Base-by-base conservation (phyloP, 2,888 invertebrate species). In the Lamellibrachia columna region DNA sequence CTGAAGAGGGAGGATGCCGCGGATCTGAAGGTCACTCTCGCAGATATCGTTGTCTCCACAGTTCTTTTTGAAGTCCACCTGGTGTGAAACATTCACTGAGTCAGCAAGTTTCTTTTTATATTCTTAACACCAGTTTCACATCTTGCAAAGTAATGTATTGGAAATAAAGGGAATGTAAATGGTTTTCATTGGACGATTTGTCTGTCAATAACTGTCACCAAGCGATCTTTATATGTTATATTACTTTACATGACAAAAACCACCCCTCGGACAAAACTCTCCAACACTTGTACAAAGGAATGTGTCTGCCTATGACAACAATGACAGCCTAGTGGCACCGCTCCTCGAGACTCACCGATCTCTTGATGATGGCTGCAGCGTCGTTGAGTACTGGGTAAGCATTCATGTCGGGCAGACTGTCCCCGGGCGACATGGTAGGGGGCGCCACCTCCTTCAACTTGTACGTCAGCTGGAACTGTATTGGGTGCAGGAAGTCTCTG, bases 311-410 rank as follows among this genome's bases (percentile, higher is more conserved):
- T 15, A 60, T 9, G 15, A 60, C 15, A 4, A 1, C 4, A 15
- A 2, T 60, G 60, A 60, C 15, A 60, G 15, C 60, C 11, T 9
- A 0, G 60, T 60, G 11, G 60, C 11, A 40, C 40, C 40, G 40
- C 40, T 40, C 3, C 1, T 9, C 60, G 8, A 11, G 15, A 75
- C 75, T 75, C 75, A 75, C 75, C 15, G 75, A 75, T 75, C 22
- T 22, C n/a, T 75, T 75, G 22, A 75, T 75, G 75, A 75, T 2
- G 0, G 98, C 98, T 95, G 98, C 98, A 91, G 98, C 98, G 94
- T 98, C 98, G 96, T 99, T 98, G 92, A 99, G 97, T 91, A 99
- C 98, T 0, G 99, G 99, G 95, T 98, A 98, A 94, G 98, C 97
- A 94, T 98, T 98, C 91, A 98, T 98, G 94, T 97, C 97, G 0